Evolutionary conservation across 1,140 invertebrate species (phyloP).

Genomic region (Monochamus saltuarius): DNA sequence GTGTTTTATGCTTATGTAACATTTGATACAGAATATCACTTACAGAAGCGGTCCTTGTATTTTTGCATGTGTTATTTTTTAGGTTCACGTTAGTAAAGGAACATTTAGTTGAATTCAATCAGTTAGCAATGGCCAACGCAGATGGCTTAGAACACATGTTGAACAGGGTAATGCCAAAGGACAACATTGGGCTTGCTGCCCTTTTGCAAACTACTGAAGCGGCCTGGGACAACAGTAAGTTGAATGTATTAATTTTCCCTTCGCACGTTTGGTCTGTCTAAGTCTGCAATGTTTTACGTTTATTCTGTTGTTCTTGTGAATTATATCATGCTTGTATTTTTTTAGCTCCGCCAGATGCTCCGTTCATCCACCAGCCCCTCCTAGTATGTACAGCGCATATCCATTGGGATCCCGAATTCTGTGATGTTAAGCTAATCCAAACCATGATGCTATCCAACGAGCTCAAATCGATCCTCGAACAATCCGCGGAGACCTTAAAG

Average conservation of each 20-base stretch:
- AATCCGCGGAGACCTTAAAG: constrained; percentile 65
- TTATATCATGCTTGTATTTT: too few relatives aligned
- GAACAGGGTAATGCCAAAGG: constrained; percentile 99
- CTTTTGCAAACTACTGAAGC: constrained; percentile 91
- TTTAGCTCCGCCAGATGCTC: constrained; percentile 67
- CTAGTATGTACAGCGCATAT: constrained; percentile 98
- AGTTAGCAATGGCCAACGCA: constrained; percentile 96
- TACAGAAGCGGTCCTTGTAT: too few relatives aligned
- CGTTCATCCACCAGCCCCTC: constrained; percentile 78
- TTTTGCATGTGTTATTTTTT: constrained; percentile 27
- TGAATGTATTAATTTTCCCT: constrained; percentile 1
- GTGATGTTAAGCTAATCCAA: constrained; percentile 99
- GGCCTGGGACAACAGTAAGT: constrained; percentile 86
- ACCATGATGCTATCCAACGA: constrained; percentile 99
- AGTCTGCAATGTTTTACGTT: too few relatives aligned
- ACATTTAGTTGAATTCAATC: constrained; percentile 96
- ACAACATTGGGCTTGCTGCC: constrained; percentile 97
- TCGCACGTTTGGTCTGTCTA: too few relatives aligned
- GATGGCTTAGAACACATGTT: constrained; percentile 98
- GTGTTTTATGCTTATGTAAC: too few relatives aligned
- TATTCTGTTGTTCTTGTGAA: too few relatives aligned
- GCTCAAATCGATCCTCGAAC: constrained; percentile 78
- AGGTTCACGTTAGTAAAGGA: constrained; percentile 95
- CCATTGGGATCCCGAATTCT: constrained; percentile 99
- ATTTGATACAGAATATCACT: background rate